Conservation (phyloP, 1,140 invertebrate species). For the Drosophila pseudoobscura region DNA sequence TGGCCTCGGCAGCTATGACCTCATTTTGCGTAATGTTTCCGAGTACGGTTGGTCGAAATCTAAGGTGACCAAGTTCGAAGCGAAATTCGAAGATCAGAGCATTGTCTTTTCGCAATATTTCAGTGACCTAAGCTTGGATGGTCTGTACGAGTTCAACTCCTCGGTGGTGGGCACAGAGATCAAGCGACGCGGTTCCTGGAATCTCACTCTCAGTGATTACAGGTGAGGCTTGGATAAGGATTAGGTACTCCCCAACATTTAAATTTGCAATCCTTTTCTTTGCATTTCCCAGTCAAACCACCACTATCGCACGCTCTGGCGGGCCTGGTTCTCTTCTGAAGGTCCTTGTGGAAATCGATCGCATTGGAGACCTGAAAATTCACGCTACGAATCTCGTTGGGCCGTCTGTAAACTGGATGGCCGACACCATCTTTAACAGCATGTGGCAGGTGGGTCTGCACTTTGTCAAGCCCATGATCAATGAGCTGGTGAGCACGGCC, state of each 20-base stretch:
- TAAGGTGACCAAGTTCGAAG: conserved; percentile 91
- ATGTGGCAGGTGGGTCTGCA: conserved; percentile 91
- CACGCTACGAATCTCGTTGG: conserved; percentile 89
- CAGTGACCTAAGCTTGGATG: conserved; percentile 89
- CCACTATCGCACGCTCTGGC: conserved; percentile 86
- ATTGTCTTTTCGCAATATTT: conserved; percentile 91
- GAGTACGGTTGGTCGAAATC: conserved; percentile 91
- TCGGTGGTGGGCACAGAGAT: conserved; percentile 86
- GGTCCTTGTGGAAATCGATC: conserved; percentile 88
- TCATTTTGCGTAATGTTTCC: conserved; percentile 88
- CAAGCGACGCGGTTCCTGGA: conserved; percentile 88
- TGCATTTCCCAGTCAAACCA: conserved; percentile 86
- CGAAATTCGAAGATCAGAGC: conserved; percentile 85
- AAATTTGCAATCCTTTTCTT: background rate
- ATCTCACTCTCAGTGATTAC: conserved; percentile 89
- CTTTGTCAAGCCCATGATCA: conserved; percentile 89
- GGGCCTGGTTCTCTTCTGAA: conserved; percentile 84
- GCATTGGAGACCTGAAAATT: conserved; percentile 89
- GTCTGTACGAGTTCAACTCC: conserved; percentile 88
- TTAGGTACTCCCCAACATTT: background rate
- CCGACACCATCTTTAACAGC: conserved; percentile 86
- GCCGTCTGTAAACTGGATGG: conserved; percentile 86
- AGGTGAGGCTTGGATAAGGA: conserved; percentile 35
- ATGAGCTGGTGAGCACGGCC: conserved; percentile 90
- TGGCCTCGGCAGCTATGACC: conserved; percentile 86